Base-by-base conservation (phyloP, 2,888 invertebrate genomes). In the Cylindroiulus punctatus region DNA sequence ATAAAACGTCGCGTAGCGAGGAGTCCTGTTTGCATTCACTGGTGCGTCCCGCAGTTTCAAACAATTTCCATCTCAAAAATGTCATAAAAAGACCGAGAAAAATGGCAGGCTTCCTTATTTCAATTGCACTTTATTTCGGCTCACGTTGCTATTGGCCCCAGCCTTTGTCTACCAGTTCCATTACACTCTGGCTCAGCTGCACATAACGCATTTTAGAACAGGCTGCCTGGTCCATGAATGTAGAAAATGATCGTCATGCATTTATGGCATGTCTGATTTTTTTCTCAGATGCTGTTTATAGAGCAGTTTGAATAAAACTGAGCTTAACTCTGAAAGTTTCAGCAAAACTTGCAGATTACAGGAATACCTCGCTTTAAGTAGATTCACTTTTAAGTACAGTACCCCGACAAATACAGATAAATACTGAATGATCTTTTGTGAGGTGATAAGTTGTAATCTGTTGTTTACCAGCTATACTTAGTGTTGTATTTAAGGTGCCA, bases 21-120 rank as follows among this genome's bases (percentile, higher is more conserved):
- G 14, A 52, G 26, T 65, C 26, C 65, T 65, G 65, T 65, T 65
- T 65, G 65, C 65, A 65, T 65, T n/a, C 65, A 26, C 65, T 65
- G 2, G 65, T 65, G 65, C 26, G n/a, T 65, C 65, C 65, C 65
- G 65, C 65, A 65, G 65, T 65, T 65, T 65, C 65, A 26, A 65
- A 65, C 65, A 65, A 65, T 65, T 65, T 65, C 65, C 65, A 26
- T 65, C 26, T 65, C 65, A 65, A 65, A 65, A 65, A 22, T 10
- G 65, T 65, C 65, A 12, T 65, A 65, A 65, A 65, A 65, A 65
- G 26, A 65, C 65, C 10, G 22, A 65, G 65, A 65, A 65, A 65
- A 65, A 65, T 65, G 65, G 65, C 65, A 10, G n/a, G 26, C 65
- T 65, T 65, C n/a, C 26, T n/a, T 22, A n/a, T 26, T 65, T 26